Base-by-base conservation (phyloP, 2,797 vertebrate species). In the Lagocephalus sceleratus region DNA sequence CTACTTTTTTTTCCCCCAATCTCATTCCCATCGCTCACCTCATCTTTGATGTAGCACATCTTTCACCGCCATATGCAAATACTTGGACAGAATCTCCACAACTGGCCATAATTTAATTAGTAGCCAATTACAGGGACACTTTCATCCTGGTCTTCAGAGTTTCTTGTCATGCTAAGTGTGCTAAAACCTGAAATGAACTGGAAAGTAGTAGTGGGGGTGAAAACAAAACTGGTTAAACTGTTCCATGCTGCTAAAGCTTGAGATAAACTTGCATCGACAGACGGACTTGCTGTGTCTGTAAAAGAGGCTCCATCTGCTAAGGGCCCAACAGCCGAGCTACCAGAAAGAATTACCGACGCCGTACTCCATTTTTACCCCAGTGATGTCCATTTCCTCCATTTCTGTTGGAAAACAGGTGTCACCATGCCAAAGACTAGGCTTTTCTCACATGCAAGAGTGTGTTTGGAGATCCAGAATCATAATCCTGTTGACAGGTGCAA, bases 101-200 rank as follows among this genome's bases (percentile, higher is more conserved):
- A 47, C 45, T 23, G 21, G 69, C 22, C 68, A 50, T 66, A 48
- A 60, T 73, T 78, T 70, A 83, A 85, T 83, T 76, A 78, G 54
- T 38, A 70, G 59, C 74, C 73, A 68, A 73, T 81, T 75, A 76
- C 64, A 47, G 48, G 51, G 54, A 60, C 50, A 47, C 62, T 77
- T 79, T 64, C 35, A 69, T 63, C 61, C 48, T 64, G 47, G 66
- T 70, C 42, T 60, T 69, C 63, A 56, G 54, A 54, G 29, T 47
- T 56, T 47, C 38, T 32, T 3, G 19, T 17, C 32, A 10, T 10
- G 32, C 32, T 35, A 35, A 25, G 32, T 10, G 32, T 35, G 32
- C 32, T 35, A 35, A 35, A 35, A 14, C 14, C 32, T 12, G 3
- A 35, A 35, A 35, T 35, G 32, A 35, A 35, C 32, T 12, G 14